These are phyloP conservation scores for Carollia perspicillata DNA, from an alignment of 2,113 vertebrate species.

Conservation along the genomic window DNA sequence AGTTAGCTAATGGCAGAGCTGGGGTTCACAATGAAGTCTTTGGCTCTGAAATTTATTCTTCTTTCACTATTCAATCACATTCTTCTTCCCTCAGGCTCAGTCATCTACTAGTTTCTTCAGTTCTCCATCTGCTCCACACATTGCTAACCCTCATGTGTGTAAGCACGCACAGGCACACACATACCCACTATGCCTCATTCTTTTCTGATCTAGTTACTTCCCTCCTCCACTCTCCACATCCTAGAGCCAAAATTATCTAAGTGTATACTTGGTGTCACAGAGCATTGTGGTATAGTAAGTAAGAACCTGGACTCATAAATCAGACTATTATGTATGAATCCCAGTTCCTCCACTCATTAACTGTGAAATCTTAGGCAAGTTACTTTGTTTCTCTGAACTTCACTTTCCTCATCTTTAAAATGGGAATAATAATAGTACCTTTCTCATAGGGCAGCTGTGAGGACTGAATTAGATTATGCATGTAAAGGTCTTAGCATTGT, in stretches of 20 bases:
- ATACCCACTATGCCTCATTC: neutral
- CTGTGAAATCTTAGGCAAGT: slow-evolving; percentile 6
- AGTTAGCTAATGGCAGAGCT: slow-evolving; percentile 23
- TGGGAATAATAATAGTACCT: neutral
- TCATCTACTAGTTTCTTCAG: slow-evolving; percentile 2
- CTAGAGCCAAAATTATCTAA: slow-evolving; percentile 46
- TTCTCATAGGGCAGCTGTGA: neutral
- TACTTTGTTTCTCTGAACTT: slow-evolving; percentile 25
- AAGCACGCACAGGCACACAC: neutral
- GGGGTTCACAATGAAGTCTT: neutral
- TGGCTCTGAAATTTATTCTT: slow-evolving; percentile 2
- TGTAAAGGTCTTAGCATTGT: neutral
- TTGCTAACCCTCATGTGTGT: neutral
- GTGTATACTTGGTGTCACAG: neutral
- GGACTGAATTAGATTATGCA: neutral
- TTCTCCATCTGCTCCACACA: slow-evolving; percentile 51
- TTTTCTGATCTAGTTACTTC: slow-evolving; percentile 19
- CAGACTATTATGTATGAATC: neutral
- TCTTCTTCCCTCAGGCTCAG: slow-evolving; percentile 7
- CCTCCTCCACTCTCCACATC: neutral
- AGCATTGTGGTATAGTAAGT: neutral
- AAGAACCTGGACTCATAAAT: neutral
- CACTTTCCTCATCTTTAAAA: slow-evolving; percentile 37
- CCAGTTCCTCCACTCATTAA: neutral
- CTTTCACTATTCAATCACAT: neutral